phyloP scores from a whole-genome alignment of 64 coral and sea anemone species.

The Pocillopora verrucosa region DNA sequence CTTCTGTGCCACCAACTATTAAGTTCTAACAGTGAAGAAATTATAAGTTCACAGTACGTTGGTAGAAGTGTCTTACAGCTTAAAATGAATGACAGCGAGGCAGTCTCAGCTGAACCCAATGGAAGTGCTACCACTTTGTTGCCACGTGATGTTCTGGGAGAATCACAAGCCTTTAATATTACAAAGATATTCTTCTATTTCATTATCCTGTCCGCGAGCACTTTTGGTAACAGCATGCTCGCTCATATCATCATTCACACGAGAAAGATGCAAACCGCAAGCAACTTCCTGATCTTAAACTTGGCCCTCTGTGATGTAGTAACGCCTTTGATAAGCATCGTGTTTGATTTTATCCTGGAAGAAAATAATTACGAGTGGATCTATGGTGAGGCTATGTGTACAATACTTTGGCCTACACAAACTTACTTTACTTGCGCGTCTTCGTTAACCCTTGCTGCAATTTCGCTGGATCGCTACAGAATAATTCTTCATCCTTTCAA shows the following conservation, averaged over 20 bases:
- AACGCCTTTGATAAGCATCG: constrained; percentile 32
- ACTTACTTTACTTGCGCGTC: constrained; percentile 33
- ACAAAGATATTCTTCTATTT: constrained; percentile 49
- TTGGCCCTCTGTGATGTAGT: constrained; percentile 44
- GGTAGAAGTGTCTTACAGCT: too few species aligned
- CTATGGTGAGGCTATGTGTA: constrained; percentile 28
- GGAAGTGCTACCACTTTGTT: background rate
- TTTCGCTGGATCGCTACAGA: constrained; percentile 51
- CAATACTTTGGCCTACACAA: constrained; percentile 16
- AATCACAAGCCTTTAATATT: constrained; percentile 1
- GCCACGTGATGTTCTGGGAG: background rate
- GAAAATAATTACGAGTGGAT: constrained; percentile 40
- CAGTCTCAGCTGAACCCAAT: background rate
- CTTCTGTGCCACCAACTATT: background rate
- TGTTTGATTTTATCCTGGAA: constrained; percentile 49
- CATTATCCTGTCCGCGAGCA: constrained; percentile 23
- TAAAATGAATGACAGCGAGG: background rate
- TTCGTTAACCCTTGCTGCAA: constrained; percentile 33
- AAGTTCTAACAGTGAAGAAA: background rate
- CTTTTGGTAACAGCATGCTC: constrained; percentile 40
- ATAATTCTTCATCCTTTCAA: constrained; percentile 67
- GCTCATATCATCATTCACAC: constrained; percentile 1
- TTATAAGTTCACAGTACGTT: background rate
- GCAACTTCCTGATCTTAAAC: constrained; percentile 31
- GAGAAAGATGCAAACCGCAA: constrained; percentile 4